A percentile compares a stretch with the other conserved stretches of the same genome.
Evolutionary conservation across 2,113 vertebrate genomes (phyloP).

Genomic region (Leuciscus idus): DNA sequence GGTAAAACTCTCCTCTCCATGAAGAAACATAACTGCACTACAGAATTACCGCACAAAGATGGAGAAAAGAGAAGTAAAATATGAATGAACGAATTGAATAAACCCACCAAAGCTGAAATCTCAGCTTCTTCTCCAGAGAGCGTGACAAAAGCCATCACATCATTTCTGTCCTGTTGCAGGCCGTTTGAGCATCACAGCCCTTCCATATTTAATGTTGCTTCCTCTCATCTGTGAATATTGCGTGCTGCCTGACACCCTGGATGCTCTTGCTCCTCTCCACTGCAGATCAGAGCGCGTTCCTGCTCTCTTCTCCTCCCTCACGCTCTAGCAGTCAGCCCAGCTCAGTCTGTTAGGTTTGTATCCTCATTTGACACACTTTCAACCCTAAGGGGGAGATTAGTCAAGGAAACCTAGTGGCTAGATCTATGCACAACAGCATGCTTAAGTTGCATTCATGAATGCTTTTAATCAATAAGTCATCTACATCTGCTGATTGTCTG

Average conservation of each 20-base stretch:
- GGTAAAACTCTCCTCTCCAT: background rate
- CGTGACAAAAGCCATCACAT: background rate
- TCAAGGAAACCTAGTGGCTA: constrained; percentile 5
- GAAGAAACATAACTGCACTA: background rate
- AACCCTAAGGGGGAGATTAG: constrained; percentile 18
- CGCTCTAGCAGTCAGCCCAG: constrained; percentile 4
- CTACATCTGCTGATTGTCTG: constrained; percentile 61
- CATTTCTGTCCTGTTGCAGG: constrained; percentile 25
- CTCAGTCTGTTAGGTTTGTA: constrained; percentile 7
- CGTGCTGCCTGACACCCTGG: constrained; percentile 42
- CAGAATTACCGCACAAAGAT: background rate
- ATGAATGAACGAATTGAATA: constrained; percentile 19
- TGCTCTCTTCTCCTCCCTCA: background rate
- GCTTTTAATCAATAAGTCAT: constrained; percentile 76
- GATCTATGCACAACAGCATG: constrained; percentile 59
- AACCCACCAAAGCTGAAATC: constrained; percentile 31
- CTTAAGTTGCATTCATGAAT: constrained; percentile 70
- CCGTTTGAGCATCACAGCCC: constrained; percentile 15
- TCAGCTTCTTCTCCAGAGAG: constrained; percentile 30
- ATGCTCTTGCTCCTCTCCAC: background rate
- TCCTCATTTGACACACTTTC: constrained; percentile 3
- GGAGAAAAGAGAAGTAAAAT: constrained; percentile 8
- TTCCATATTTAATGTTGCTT: constrained; percentile 57
- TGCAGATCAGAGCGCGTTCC: background rate
- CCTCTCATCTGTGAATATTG: constrained; percentile 48